Base-by-base conservation (phyloP, 2,113 vertebrate species). In the Zosterops borbonicus region DNA sequence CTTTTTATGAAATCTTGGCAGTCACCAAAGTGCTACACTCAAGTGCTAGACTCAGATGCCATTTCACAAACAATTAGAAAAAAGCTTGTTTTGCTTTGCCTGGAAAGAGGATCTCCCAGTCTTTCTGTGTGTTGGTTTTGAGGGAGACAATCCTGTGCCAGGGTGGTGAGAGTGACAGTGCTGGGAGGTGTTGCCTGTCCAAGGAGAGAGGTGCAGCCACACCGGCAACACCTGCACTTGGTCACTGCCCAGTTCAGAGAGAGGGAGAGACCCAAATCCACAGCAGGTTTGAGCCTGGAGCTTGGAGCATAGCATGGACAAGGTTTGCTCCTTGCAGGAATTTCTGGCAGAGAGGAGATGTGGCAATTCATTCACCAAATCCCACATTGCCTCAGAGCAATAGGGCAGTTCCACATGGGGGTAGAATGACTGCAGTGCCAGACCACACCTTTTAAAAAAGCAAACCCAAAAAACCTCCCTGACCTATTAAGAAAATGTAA, bases 251-350 rank as follows among this genome's bases (percentile, higher is more conserved):
- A 11, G 3, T 24, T n/a, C 12, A n/a, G 84, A 46, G 60, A 20
- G 42, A n/a, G 29, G 12, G 18, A 20, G 16, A 39, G 31, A 35
- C 13, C 21, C 13, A 75, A 68, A 53, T 27, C 44, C 62, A 16
- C 0, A 0, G 33, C 59, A 82, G 58, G 31, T 63, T 63, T 70
- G 76, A 27, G 46, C 55, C 59, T 65, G 68, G 73, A 86, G 70
- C 47, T 88, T n/a, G 59, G 70, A 42, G n/a, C 0, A 0, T 20
- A 41, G 60, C 50, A 14, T 0, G 1, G 46, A 44, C 3, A 9
- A 22, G 65, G 53, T 69, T 76, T 65, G 33, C 10, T 31, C 12
- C 55, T 83, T 62, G 42, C 65, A 63, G 53, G 56, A 39, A 35
- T 11, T 91, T 52, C 42, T 89, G 68, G 47, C 47, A 64, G 47